Conservation (phyloP, 2,888 invertebrate genomes). For the Megamerina dolium region DNA sequence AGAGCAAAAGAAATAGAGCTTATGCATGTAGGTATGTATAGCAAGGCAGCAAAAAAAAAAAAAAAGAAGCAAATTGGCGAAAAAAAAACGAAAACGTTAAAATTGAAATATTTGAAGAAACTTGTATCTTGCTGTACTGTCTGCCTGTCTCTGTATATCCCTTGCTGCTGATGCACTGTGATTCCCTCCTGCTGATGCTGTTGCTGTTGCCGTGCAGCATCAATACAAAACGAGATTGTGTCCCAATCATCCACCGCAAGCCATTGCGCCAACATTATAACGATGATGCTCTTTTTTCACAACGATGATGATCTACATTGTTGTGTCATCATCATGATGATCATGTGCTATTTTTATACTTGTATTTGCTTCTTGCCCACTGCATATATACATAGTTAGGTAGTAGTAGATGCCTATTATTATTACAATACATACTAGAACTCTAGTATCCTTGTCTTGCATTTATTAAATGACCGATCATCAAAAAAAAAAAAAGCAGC, state of each 20-base stretch:
- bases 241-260: too few relatives aligned
- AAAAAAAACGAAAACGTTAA: neutral
- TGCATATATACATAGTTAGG: neutral
- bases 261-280: too few relatives aligned
- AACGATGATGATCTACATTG: constrained; percentile 5
- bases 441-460: neutral
- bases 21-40: too few relatives aligned
- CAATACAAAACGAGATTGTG: constrained; percentile 19
- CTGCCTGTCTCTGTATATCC: constrained; percentile 12
- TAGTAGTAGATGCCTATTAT: too few relatives aligned
- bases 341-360: too few relatives aligned
- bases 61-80: too few relatives aligned
- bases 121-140: constrained; percentile 2
- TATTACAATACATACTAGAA: too few relatives aligned
- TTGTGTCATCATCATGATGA: constrained; percentile 9
- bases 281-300: too few relatives aligned
- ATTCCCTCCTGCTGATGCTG: constrained; percentile 13
- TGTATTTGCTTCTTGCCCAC: neutral
- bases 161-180: constrained; percentile 11
- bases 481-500: too few relatives aligned
- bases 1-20: too few relatives aligned
- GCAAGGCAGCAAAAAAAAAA: too few relatives aligned
- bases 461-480: too few relatives aligned
- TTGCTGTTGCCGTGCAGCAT: constrained; percentile 19
- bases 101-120: neutral